These are phyloP conservation scores for Clarias macrocephalus DNA, from an alignment of 2,113 vertebrate species.

Conservation along the genomic window DNA sequence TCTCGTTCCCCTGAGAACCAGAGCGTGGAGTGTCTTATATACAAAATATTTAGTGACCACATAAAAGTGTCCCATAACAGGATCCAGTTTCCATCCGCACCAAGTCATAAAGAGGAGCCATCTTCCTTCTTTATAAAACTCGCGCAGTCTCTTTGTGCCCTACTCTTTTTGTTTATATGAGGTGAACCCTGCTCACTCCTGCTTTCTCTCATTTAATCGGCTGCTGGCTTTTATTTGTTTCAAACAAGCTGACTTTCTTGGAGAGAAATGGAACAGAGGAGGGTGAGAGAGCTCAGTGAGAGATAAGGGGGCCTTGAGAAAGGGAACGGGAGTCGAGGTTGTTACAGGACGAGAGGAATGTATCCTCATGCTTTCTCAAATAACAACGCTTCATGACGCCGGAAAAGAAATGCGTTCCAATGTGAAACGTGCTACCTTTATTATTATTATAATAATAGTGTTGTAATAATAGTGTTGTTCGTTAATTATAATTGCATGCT, in stretches of 20 bases:
- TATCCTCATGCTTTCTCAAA: conserved; percentile 8
- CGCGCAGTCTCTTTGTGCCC: not conserved
- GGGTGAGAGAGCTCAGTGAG: conserved; percentile 10
- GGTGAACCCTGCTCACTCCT: conserved; percentile 18
- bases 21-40: not conserved
- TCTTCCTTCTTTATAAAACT: not conserved
- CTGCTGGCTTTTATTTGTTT: conserved; percentile 36
- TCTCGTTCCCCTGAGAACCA: not conserved
- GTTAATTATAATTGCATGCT: not conserved
- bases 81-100: not conserved
- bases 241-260: not conserved
- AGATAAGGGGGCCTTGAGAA: conserved; percentile 34
- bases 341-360: conserved; percentile 17
- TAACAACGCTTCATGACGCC: not conserved
- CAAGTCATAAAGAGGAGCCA: not conserved
- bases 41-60: not conserved
- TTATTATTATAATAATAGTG: not conserved
- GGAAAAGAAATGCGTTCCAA: not conserved
- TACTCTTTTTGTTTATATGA: conserved; percentile 13
- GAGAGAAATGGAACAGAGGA: not conserved
- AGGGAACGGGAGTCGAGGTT: conserved; percentile 20
- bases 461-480: not conserved
- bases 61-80: conserved; percentile 5
- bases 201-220: not conserved
- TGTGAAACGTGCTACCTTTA: not conserved